Conservation (phyloP, 2,797 vertebrate genomes). For the Microctenopoma stevenorrisi region DNA sequence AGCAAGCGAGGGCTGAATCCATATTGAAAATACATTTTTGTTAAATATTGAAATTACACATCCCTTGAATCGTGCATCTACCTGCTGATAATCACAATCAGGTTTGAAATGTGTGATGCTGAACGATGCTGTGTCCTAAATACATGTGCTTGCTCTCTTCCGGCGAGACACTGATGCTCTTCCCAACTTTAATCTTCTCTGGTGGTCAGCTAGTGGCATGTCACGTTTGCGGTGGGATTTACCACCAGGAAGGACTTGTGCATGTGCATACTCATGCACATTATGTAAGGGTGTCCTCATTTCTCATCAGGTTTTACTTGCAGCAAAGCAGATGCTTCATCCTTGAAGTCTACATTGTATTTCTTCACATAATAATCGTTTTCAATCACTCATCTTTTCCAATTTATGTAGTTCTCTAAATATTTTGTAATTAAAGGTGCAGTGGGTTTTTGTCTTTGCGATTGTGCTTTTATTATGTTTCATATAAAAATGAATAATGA, state of each 20-base stretch:
- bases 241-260: constrained; percentile 47
- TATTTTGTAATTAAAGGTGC: neutral
- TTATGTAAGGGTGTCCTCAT: constrained; percentile 70
- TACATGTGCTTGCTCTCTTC: constrained; percentile 47
- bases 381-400: constrained; percentile 1
- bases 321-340: constrained; percentile 17
- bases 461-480: neutral
- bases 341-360: constrained; percentile 16
- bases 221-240: constrained; percentile 57
- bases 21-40: neutral
- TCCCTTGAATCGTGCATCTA: neutral
- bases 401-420: constrained; percentile 3
- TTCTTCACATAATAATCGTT: constrained; percentile 6
- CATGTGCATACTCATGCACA: constrained; percentile 45
- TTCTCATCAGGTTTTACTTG: constrained; percentile 38
- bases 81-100: constrained; percentile 23
- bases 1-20: neutral
- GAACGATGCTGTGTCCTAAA: constrained; percentile 61
- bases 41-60: too few species aligned
- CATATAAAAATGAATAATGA: neutral
- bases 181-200: constrained; percentile 68
- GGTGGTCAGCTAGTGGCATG: constrained; percentile 59
- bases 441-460: neutral
- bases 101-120: constrained; percentile 35
- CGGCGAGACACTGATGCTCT: constrained; percentile 54